These are phyloP conservation scores for Anticlea derivata DNA, from an alignment of 2,888 invertebrate genomes.

Conservation along the genomic window DNA sequence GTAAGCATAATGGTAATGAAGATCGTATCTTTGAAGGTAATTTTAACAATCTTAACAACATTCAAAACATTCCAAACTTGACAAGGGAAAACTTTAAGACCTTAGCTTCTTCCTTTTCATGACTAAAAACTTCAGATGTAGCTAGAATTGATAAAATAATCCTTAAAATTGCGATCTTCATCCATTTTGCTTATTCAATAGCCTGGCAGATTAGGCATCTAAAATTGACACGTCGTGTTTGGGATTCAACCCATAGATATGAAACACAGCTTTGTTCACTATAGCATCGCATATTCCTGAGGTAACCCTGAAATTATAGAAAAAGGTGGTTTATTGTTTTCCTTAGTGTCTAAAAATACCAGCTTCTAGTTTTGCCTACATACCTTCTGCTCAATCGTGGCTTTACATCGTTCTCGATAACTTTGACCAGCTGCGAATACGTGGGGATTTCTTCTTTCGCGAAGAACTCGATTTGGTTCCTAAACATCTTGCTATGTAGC, in stretches of 20 bases:
- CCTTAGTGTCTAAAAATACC: neutral
- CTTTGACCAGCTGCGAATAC: conserved; percentile 54
- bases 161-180: too few relatives aligned
- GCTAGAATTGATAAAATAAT: too few relatives aligned
- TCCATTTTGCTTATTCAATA: too few relatives aligned
- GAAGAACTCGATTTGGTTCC: conserved; percentile 64
- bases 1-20: too few relatives aligned
- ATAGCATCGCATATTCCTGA: conserved; percentile 79
- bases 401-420: conserved; percentile 50
- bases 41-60: too few relatives aligned
- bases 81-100: too few relatives aligned
- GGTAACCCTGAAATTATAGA: conserved; percentile 61
- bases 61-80: too few relatives aligned
- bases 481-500: conserved; percentile 74
- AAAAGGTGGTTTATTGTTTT: neutral
- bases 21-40: too few relatives aligned
- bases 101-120: too few relatives aligned
- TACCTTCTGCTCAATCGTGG: conserved; percentile 66
- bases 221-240: conserved; percentile 55
- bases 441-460: conserved; percentile 72
- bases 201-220: conserved; percentile 72
- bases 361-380: conserved; percentile 5
- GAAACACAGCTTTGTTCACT: conserved; percentile 75
- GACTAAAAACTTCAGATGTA: too few relatives aligned
- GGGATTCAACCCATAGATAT: conserved; percentile 61